phyloP scores from a whole-genome alignment of 2,888 invertebrate species.

The Mycogona germanica region DNA sequence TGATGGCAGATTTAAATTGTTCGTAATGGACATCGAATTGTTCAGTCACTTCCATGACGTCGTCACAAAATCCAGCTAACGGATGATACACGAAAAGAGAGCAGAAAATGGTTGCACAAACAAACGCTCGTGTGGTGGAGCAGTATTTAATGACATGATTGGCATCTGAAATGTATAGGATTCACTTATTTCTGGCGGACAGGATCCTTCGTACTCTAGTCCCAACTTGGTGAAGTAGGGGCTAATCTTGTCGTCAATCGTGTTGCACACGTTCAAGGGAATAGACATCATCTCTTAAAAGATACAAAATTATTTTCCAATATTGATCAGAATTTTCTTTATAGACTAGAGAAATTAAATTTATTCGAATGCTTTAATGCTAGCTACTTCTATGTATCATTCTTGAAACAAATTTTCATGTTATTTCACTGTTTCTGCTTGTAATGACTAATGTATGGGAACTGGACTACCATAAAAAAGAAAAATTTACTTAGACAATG shows the following conservation, averaged over 20 bases:
- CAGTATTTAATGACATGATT: not conserved
- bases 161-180: too few relatives aligned
- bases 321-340: not conserved
- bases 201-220: conserved; percentile 5
- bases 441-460: too few relatives aligned
- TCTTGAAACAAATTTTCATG: too few relatives aligned
- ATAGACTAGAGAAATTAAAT: not conserved
- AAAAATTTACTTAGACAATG: too few relatives aligned
- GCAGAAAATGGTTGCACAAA: not conserved
- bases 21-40: too few relatives aligned
- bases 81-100: not conserved
- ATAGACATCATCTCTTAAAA: conserved; percentile 3
- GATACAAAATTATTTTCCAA: not conserved
- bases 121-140: not conserved
- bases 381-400: not conserved
- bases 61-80: conserved; percentile 15
- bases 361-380: too few relatives aligned
- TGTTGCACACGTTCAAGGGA: conserved; percentile 6
- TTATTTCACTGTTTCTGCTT: too few relatives aligned
- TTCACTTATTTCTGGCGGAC: conserved; percentile 12
- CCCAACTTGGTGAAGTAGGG: conserved; percentile 7
- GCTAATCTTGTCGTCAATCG: not conserved
- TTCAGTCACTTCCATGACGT: not conserved
- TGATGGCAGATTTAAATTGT: too few relatives aligned
- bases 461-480: too few relatives aligned